A percentile compares a stretch with the other conserved stretches of the same genome.
Evolutionary conservation across 2,797 vertebrate species (phyloP).

Genomic region (Onychomys leucogaster): DNA sequence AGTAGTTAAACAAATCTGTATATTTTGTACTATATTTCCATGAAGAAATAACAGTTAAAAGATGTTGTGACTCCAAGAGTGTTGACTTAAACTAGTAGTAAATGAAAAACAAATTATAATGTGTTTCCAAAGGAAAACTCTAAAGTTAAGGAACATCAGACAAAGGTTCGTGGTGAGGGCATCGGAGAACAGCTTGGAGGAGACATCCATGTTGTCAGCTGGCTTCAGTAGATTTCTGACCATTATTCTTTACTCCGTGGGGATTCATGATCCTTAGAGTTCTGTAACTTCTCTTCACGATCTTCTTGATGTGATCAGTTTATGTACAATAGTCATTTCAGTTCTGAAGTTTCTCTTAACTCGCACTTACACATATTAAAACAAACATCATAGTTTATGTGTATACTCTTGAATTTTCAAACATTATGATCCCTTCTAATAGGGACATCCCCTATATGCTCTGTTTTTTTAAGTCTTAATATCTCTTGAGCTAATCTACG

Average conservation of each 20-base stretch:
- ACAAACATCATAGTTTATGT: background rate
- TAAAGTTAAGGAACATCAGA: background rate
- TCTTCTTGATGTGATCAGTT: background rate
- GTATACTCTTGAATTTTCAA: background rate
- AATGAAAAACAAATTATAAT: background rate
- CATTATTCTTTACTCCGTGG: background rate
- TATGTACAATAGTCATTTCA: background rate
- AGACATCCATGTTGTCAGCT: background rate
- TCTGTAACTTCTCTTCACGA: background rate
- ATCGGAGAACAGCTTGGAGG: fast-evolving
- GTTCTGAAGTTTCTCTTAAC: background rate
- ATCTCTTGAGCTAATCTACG: background rate
- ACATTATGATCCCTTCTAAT: background rate
- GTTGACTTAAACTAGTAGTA: background rate
- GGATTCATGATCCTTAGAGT: background rate
- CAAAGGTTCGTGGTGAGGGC: background rate
- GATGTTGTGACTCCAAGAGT: background rate
- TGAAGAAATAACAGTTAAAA: background rate
- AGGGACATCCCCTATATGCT: background rate
- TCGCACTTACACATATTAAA: background rate
- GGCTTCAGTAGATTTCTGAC: background rate
- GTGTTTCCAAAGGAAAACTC: background rate
- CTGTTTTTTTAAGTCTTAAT: background rate
- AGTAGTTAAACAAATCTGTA: background rate
- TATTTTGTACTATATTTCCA: background rate